A percentile compares a stretch with the other conserved stretches of the same genome.
These are phyloP conservation scores for Aurelia sp. DNA, from an alignment of 30 jellyfish, hydroid and myxozoan species.

Conservation along the genomic window DNA sequence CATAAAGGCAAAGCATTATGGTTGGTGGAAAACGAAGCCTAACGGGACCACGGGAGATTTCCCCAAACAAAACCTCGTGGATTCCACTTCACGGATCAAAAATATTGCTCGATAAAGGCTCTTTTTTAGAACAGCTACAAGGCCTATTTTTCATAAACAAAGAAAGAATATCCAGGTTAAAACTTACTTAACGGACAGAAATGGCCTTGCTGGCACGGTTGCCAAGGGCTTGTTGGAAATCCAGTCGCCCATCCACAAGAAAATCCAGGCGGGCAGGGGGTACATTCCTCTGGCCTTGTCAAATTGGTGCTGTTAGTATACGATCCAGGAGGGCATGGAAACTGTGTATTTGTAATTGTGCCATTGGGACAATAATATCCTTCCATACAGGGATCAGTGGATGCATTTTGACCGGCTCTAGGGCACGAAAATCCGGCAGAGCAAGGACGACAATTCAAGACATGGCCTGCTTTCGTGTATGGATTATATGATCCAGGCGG, in stretches of 20 bases:
- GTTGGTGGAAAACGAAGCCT: too few species aligned
- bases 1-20: too few species aligned
- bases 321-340: slow-evolving; percentile 97
- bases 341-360: slow-evolving; percentile 81
- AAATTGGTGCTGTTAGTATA: slow-evolving; percentile 88
- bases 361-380: slow-evolving; percentile 98
- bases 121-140: too few species aligned
- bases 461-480: slow-evolving; percentile 77
- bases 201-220: slow-evolving; percentile 92
- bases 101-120: too few species aligned
- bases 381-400: slow-evolving; percentile 75
- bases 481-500: slow-evolving; percentile 97
- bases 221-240: slow-evolving; percentile 87
- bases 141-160: not conserved
- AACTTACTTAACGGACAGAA: slow-evolving; percentile 89
- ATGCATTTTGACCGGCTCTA: slow-evolving; percentile 76
- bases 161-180: not conserved
- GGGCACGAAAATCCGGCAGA: slow-evolving; percentile 97
- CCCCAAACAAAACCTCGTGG: too few species aligned
- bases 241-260: slow-evolving; percentile 99
- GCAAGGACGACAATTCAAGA: slow-evolving; percentile 85
- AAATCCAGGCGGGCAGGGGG: slow-evolving; percentile 90
- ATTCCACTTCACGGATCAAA: too few species aligned
- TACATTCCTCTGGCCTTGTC: slow-evolving; percentile 89
- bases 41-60: too few species aligned